These are phyloP conservation scores for Clarias macrocephalus DNA, from an alignment of 2,113 vertebrate genomes.

Conservation along the genomic window DNA sequence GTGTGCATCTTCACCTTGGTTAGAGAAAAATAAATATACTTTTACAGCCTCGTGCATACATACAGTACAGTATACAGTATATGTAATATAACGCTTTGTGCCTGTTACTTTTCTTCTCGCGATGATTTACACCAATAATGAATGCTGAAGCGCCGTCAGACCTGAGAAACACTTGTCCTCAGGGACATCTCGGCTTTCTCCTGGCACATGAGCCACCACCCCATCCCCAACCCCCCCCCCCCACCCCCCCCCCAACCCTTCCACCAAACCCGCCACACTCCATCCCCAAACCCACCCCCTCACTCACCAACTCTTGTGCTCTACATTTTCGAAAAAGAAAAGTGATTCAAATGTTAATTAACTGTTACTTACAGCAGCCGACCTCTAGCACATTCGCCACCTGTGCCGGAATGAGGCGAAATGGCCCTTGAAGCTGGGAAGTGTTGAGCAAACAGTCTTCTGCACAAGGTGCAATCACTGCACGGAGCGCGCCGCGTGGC, in stretches of 20 bases:
- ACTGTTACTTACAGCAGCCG: constrained; percentile 63
- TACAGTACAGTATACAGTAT: neutral
- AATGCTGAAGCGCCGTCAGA: constrained; percentile 40
- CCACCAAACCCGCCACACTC: neutral
- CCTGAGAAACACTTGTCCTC: constrained; percentile 41
- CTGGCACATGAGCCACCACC: constrained; percentile 6
- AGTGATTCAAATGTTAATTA: constrained; percentile 68
- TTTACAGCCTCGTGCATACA: no score
- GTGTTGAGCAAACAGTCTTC: constrained; percentile 66
- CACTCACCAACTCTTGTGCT: constrained; percentile 41
- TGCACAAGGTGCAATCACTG: constrained; percentile 65
- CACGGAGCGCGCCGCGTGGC: constrained; percentile 48
- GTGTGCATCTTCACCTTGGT: no score
- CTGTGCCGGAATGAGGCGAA: constrained; percentile 63
- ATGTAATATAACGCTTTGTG: neutral
- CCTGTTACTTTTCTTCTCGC: constrained; percentile 27
- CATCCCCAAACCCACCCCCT: neutral
- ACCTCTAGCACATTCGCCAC: constrained; percentile 63
- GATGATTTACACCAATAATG: constrained; percentile 30
- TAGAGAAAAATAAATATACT: no score
- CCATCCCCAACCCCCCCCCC: no score
- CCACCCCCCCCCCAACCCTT: neutral
- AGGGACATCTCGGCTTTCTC: constrained; percentile 30
- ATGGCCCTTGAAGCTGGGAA: constrained; percentile 63
- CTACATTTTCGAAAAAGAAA: constrained; percentile 52